phyloP scores from a whole-genome alignment of 2,113 vertebrate genomes.

The Nesoenas mayeri region DNA sequence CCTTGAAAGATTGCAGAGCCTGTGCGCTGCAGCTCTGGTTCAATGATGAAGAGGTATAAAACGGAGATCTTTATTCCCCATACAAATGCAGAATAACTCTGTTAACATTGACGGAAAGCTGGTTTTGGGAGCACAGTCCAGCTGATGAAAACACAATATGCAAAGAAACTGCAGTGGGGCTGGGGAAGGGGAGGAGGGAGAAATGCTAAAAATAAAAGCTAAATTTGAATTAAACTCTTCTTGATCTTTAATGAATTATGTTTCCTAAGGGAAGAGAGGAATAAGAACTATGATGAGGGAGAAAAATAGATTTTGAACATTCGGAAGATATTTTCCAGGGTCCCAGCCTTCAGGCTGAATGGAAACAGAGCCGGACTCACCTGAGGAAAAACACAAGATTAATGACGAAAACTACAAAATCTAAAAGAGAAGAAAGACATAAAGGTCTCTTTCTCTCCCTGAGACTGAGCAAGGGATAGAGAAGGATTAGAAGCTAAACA shows the following conservation, averaged over 20 bases:
- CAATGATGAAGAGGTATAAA: background rate
- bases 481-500: background rate
- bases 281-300: background rate
- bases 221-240: background rate
- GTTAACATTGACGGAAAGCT: background rate
- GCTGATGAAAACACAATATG: background rate
- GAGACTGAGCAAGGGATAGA: background rate
- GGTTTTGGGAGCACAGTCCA: background rate
- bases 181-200: background rate
- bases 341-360: background rate
- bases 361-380: background rate
- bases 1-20: background rate
- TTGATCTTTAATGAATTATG: constrained; percentile 1
- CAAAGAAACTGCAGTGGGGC: background rate
- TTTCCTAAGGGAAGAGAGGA: constrained; percentile 1
- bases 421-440: background rate
- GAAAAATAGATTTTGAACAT: background rate
- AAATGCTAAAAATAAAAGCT: background rate
- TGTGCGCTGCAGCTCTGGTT: background rate
- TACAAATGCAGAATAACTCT: background rate
- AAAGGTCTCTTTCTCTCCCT: background rate
- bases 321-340: background rate
- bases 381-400: background rate
- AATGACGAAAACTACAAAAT: background rate
- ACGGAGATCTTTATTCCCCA: background rate